Base-by-base conservation (phyloP, 2,888 invertebrate genomes). In the Thyatira batis region DNA sequence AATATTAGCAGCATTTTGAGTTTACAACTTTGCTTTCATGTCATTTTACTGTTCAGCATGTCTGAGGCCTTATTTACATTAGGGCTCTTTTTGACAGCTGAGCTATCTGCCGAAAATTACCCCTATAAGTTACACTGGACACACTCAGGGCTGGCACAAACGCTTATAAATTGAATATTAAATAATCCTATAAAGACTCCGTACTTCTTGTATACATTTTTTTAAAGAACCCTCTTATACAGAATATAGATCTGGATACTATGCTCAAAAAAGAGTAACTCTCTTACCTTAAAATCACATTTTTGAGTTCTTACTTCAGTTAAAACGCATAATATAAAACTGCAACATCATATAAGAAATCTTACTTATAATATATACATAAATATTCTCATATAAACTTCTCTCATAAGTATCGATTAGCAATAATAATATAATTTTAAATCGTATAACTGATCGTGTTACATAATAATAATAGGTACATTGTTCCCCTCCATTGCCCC, bases 31-130 rank as follows among this genome's bases (percentile, higher is more conserved):
- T 23, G 23, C 23, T 4, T 23, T 9, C 8, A 28, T 39, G 5
- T 17, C 17, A 17, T 17, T 6, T 39, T 11, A 39, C 17, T 39
- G 13, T 39, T 33, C 0, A 5, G n/a, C 1, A 39, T 9, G 39
- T 17, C 10, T 27, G 11, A 17, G 13, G 23, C 45, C 11, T 6
- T 25, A 61, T 52, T 57, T 49, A 54, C 49, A 48, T 54, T 57
- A 57, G 45, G 33, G 23, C 27, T 53, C 57, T 57, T 60, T 60
- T 49, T 58, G 63, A 65, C 65, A 68, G 67, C 61, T 68, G 71
- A 75, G 63, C 67, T 71, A 76, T 79, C 81, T 80, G 82, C 62
- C 58, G 52, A 57, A 71, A 79, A 82, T 77, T 68, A 60, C 67
- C 63, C 69, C 69, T 61, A 76, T 79, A 76, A 78, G 70, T 73